Percentiles rank a stretch among this genome's conserved stretches.
phyloP scores from a whole-genome alignment of 2,797 vertebrate genomes.

The Pipistrellus pygmaeus region DNA sequence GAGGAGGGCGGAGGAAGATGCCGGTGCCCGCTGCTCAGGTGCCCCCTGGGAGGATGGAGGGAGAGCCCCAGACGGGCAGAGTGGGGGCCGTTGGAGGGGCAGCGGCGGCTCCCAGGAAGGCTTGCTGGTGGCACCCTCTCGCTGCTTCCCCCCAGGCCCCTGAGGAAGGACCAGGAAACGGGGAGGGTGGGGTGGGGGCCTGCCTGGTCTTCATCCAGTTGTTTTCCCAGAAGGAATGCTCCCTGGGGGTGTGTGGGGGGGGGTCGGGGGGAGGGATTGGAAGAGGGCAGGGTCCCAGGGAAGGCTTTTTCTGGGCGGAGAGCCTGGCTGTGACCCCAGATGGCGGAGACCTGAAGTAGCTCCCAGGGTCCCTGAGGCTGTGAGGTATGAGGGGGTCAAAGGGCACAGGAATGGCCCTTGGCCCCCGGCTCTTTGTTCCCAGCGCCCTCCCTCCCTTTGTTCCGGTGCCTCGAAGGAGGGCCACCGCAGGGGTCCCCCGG shows the following conservation, averaged over 20 bases:
- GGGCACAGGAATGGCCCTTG: neutral
- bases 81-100: neutral
- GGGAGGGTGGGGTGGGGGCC: neutral
- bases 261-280: neutral
- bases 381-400: neutral
- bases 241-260: neutral
- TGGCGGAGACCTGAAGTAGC: neutral
- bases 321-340: neutral
- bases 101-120: neutral
- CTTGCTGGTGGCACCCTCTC: neutral
- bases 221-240: conserved; percentile 5
- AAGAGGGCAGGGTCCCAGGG: neutral
- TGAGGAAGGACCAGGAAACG: neutral
- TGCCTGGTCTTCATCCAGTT: neutral
- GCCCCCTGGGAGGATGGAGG: neutral
- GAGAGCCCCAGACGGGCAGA: neutral
- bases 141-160: neutral
- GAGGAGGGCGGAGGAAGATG: neutral
- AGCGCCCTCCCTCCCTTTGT: neutral
- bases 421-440: neutral
- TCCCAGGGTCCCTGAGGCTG: neutral
- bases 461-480: neutral
- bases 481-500: conserved; percentile 32
- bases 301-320: neutral
- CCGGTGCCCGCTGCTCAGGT: neutral